These are phyloP conservation scores for Drosophila tripunctata DNA, from an alignment of 2,888 invertebrate genomes.

Conservation along the genomic window DNA sequence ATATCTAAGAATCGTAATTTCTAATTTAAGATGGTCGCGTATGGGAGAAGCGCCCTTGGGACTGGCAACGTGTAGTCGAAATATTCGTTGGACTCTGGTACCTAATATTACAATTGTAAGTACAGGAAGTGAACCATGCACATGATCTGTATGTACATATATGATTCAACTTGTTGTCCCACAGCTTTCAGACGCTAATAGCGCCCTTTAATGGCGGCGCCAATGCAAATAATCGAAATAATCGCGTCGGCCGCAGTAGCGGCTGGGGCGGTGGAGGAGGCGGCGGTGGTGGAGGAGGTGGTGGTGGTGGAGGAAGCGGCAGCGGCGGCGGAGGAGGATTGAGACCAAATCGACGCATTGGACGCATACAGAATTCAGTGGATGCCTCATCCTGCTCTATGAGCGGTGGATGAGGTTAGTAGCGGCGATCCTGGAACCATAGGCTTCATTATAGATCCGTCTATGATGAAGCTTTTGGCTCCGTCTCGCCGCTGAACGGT, in stretches of 20 bases:
- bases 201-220: constrained; percentile 67
- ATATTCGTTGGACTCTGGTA: constrained; percentile 72
- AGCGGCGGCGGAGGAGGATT: constrained; percentile 63
- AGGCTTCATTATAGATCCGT: background rate
- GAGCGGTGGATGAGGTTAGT: constrained; percentile 64
- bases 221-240: constrained; percentile 40
- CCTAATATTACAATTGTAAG: constrained; percentile 75
- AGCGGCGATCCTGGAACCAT: constrained; percentile 33
- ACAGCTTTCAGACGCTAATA: constrained; percentile 68
- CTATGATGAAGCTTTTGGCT: too few species aligned
- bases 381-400: constrained; percentile 35
- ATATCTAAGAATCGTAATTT: too few species aligned
- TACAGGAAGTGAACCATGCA: too few species aligned
- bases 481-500: constrained; percentile 30
- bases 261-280: constrained; percentile 53
- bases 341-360: constrained; percentile 69
- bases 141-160: background rate
- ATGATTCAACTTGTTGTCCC: background rate
- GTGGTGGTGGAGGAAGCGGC: constrained; percentile 54
- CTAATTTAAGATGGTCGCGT: constrained; percentile 68
- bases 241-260: constrained; percentile 36
- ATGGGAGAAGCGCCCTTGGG: constrained; percentile 78
- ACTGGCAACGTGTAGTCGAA: constrained; percentile 66
- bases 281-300: constrained; percentile 61
- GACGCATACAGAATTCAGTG: constrained; percentile 51